A percentile compares a stretch with the other conserved stretches of the same genome.
These are phyloP conservation scores for Drosophila hydei DNA, from an alignment of 1,140 invertebrate species.

Conservation along the genomic window DNA sequence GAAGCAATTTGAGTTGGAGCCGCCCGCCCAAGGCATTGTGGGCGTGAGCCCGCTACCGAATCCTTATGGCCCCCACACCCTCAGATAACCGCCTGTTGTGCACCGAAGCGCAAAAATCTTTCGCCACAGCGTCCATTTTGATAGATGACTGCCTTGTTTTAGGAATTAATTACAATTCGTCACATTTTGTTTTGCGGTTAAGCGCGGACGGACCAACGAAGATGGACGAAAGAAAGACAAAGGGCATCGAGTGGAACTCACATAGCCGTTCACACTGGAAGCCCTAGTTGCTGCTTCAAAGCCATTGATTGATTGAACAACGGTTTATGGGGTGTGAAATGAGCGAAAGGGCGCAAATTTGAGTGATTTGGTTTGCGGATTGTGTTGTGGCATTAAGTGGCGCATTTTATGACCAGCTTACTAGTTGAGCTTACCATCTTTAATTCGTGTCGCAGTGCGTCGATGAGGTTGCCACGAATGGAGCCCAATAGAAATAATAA, in stretches of 20 bases:
- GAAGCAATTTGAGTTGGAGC: conserved; percentile 73
- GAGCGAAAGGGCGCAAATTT: conserved; percentile 76
- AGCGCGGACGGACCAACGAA: conserved; percentile 31
- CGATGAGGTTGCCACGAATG: conserved; percentile 85
- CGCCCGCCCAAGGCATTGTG: conserved; percentile 59
- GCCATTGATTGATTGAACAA: conserved; percentile 78
- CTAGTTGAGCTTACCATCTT: conserved; percentile 69
- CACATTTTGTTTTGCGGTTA: conserved; percentile 81
- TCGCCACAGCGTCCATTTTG: conserved; percentile 70
- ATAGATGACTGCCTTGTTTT: conserved; percentile 83
- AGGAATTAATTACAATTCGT: conserved; percentile 84
- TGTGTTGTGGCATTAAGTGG: conserved; percentile 60
- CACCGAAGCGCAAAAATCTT: conserved; percentile 77
- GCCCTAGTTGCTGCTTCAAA: conserved; percentile 60
- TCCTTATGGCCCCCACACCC: background rate
- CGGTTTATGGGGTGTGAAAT: conserved; percentile 79
- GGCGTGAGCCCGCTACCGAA: conserved; percentile 43
- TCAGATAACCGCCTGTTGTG: conserved; percentile 41
- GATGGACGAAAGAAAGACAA: conserved; percentile 7
- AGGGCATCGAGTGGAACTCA: conserved; percentile 9
- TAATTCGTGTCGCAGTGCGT: conserved; percentile 84
- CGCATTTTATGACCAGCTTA: conserved; percentile 32
- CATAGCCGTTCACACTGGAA: conserved; percentile 40
- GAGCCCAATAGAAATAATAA: conserved; percentile 87
- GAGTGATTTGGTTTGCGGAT: conserved; percentile 63